A percentile compares a stretch with the other conserved stretches of the same genome.
Evolutionary conservation across 2,888 invertebrate genomes (phyloP).

Genomic region (Conomelus anceps): DNA sequence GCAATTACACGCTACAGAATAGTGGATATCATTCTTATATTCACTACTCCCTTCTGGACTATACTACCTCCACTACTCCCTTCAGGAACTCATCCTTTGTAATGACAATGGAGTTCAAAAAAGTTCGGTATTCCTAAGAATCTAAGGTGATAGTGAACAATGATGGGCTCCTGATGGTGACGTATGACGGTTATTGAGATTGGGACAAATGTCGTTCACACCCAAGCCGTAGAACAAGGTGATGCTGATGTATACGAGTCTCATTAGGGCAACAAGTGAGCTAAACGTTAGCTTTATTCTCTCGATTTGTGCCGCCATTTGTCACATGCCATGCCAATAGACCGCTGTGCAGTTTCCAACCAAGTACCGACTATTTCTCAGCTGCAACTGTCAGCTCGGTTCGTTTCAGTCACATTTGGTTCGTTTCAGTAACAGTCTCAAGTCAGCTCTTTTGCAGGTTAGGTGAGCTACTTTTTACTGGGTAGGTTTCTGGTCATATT

Average conservation of each 20-base stretch:
- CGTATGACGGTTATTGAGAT: background rate
- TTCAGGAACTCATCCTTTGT: too few relatives aligned
- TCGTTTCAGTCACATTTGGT: background rate
- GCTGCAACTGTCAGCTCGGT: background rate
- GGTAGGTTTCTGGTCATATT: too few relatives aligned
- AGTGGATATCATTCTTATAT: too few relatives aligned
- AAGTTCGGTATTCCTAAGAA: too few relatives aligned
- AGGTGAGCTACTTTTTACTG: too few relatives aligned
- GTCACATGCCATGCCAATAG: background rate
- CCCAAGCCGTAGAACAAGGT: background rate
- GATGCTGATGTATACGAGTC: background rate
- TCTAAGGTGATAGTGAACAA: background rate
- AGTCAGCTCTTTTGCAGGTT: too few relatives aligned
- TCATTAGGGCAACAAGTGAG: background rate
- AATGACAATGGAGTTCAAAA: too few relatives aligned
- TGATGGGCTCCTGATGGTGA: background rate
- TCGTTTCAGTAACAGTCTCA: background rate
- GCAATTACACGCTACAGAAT: too few relatives aligned
- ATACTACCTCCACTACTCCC: too few relatives aligned
- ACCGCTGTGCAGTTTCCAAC: background rate
- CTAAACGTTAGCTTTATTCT: background rate
- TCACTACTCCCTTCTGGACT: too few relatives aligned
- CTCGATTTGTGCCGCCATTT: background rate
- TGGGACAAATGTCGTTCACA: background rate
- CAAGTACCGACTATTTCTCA: background rate